Evolutionary conservation across 2,113 vertebrate genomes (phyloP), one percentile per base, ranked within the genome.

Genomic region (Aix galericulata): DNA sequence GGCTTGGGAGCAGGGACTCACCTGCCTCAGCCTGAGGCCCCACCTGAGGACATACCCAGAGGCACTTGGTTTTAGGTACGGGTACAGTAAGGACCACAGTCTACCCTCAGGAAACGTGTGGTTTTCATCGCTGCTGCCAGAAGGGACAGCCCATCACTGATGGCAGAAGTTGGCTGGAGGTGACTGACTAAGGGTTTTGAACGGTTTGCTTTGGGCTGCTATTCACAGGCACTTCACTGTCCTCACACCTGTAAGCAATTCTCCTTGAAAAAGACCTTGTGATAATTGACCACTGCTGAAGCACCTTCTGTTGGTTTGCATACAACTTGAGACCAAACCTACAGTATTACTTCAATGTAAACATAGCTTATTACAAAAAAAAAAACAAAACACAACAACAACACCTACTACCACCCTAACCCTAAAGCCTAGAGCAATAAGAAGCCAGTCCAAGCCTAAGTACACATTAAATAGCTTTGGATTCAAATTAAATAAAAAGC

Each of bases 221-320:
- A 63, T 60, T 72, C 73, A 83, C 97, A 96, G 96, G 96, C 96
- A 97, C 96, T 97, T 97, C 15, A 3, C 83, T 67, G 91, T 48
- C 88, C 91, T 82, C 76, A 7, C 1, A 59, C 84, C 94, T 88
- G 66, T n/a, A 22, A 81, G 40, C 71, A 83, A 53, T 27, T 34
- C 72, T 60, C 63, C 83, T 89, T 38, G 26, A 26, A 34, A 71
- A 79, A 71, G 72, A 26, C 13, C 40, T 72, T 46, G 66, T 71
- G 52, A 75, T 83, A 59, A 46, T 1, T 66, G 62, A 63, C 64
- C 27, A 2, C 53, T 63, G 17, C 59, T 67, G 92, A 92, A 94
- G 77, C 27, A 90, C 77, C 80, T 68, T 52, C 81, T 66, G 40
- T 76, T 80, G 56, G 78, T 78, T 90, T 75, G 87, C 50, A 55